Conservation (phyloP, 2,888 invertebrate genomes). For the Stenurella melanura region DNA sequence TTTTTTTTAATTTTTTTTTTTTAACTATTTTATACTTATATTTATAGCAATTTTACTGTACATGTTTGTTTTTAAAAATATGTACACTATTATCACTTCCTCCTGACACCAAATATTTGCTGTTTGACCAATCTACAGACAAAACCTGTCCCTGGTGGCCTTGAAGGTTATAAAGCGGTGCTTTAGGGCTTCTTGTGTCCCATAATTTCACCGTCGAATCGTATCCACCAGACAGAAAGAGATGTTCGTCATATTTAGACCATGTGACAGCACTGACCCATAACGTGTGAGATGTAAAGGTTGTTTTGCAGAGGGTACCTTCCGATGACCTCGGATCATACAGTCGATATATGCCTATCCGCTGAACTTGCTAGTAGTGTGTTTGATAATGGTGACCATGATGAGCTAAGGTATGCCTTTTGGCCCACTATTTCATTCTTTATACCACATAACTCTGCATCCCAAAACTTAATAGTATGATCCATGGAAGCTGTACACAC, state of each 20-base stretch:
- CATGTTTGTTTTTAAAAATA: slow-evolving; percentile 80
- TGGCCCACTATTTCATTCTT: slow-evolving; percentile 90
- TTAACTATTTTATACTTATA: background rate
- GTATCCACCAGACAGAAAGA: slow-evolving; percentile 95
- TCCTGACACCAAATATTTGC: slow-evolving; percentile 90
- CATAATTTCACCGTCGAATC: slow-evolving; percentile 95
- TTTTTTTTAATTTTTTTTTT: no score
- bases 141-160: slow-evolving; percentile 97
- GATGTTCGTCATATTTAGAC: slow-evolving; percentile 87
- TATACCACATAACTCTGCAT: slow-evolving; percentile 88
- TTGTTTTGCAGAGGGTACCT: slow-evolving; percentile 89
- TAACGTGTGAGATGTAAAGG: slow-evolving; percentile 90
- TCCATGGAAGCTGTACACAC: slow-evolving; percentile 95
- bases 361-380: slow-evolving; percentile 90
- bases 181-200: slow-evolving; percentile 95
- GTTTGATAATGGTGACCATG: slow-evolving; percentile 86
- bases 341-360: slow-evolving; percentile 91
- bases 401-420: slow-evolving; percentile 91
- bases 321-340: slow-evolving; percentile 95
- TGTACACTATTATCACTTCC: slow-evolving; percentile 95
- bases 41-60: slow-evolving; percentile 36
- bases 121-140: slow-evolving; percentile 95
- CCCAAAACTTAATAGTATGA: slow-evolving; percentile 96
- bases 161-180: slow-evolving; percentile 92
- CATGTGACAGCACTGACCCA: slow-evolving; percentile 96